These are phyloP conservation scores for Tiliqua scincoides DNA, from an alignment of 2,113 vertebrate genomes.

Conservation along the genomic window DNA sequence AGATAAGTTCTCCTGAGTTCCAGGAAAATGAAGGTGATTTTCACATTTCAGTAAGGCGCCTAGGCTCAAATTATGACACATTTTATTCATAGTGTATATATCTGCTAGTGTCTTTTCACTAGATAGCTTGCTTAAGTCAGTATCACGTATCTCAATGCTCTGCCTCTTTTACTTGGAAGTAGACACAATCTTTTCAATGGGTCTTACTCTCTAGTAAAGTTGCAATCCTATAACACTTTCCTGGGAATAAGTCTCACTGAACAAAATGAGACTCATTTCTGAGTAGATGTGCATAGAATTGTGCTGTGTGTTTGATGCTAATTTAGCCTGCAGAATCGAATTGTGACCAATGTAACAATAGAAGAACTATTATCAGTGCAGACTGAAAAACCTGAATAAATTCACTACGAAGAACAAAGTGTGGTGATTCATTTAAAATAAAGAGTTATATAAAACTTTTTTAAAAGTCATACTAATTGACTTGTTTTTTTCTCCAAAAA, in stretches of 20 bases:
- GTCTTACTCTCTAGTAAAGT: no score
- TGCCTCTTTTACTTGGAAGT: no score
- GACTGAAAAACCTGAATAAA: not conserved
- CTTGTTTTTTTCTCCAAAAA: not conserved
- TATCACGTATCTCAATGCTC: no score
- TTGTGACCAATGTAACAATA: not conserved
- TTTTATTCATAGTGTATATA: no score
- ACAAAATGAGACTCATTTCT: no score
- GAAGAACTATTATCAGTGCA: not conserved
- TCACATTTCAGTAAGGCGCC: not conserved
- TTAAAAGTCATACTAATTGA: constrained; percentile 38
- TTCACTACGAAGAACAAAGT: not conserved
- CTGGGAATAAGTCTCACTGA: no score
- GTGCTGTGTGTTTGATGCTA: not conserved
- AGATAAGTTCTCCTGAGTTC: not conserved
- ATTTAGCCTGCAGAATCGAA: not conserved
- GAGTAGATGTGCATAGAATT: no score
- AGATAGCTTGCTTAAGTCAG: not conserved
- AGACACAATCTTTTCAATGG: no score
- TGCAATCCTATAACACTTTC: no score
- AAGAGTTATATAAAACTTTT: constrained; percentile 13
- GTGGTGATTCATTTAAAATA: constrained; percentile 17
- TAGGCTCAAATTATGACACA: not conserved
- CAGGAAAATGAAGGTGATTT: not conserved
- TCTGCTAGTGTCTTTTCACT: not conserved